Percentiles rank a stretch among this genome's conserved stretches.
Evolutionary conservation across 2,888 invertebrate genomes (phyloP).

Genomic region (Aphrophora alni): DNA sequence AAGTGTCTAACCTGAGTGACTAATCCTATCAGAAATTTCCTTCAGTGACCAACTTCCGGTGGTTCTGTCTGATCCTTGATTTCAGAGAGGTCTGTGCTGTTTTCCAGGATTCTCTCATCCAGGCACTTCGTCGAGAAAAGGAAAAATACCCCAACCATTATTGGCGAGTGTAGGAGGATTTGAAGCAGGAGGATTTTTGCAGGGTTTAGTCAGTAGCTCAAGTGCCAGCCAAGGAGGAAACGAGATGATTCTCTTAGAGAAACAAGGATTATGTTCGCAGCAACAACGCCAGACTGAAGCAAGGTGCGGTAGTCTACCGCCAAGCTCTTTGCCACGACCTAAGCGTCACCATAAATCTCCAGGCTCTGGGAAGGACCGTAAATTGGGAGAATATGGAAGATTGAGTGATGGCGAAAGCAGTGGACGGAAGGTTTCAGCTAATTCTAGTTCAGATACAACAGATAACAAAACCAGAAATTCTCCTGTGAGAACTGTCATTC

Average conservation of each 20-base stretch:
- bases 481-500: conserved; percentile 30
- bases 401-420: conserved; percentile 60
- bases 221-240: conserved; percentile 60
- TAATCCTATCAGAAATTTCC: conserved; percentile 39
- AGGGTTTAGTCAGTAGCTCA: conserved; percentile 57
- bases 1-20: conserved; percentile 40
- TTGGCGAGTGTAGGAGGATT: conserved; percentile 67
- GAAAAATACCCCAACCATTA: conserved; percentile 77
- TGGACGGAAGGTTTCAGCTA: conserved; percentile 38
- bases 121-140: conserved; percentile 76
- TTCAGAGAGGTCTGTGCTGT: conserved; percentile 85
- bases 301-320: conserved; percentile 68
- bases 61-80: conserved; percentile 61
- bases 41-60: conserved; percentile 32
- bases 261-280: conserved; percentile 78
- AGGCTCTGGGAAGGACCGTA: conserved; percentile 45
- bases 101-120: conserved; percentile 83
- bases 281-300: conserved; percentile 69
- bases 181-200: conserved; percentile 54
- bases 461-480: conserved; percentile 35
- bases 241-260: conserved; percentile 76
- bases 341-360: conserved; percentile 62
- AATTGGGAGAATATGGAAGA: conserved; percentile 70
- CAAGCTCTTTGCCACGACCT: conserved; percentile 75
- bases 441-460: conserved; percentile 56